Evolutionary conservation across 2,888 invertebrate genomes (phyloP).

Genomic region (Morinoia aosen): DNA sequence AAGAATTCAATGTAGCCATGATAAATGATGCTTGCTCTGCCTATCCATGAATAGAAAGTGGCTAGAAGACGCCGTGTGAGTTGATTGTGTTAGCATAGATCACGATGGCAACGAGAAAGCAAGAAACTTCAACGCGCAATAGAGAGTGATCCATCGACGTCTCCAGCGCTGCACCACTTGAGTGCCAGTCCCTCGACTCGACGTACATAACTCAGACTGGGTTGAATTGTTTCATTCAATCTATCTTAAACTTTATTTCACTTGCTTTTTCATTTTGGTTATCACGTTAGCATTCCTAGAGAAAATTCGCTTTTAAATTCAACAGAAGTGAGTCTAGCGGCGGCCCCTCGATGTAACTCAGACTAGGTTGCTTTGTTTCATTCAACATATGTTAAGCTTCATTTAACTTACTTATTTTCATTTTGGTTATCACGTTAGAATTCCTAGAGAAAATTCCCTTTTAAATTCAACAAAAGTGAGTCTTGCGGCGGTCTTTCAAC

Average conservation of each 20-base stretch:
- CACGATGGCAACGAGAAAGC: background rate
- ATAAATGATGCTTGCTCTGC: slow-evolving; percentile 45
- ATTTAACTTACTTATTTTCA: background rate
- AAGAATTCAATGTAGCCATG: slow-evolving; percentile 44
- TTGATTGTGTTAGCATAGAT: slow-evolving; percentile 39
- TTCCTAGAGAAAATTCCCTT: background rate
- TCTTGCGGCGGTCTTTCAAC: no score
- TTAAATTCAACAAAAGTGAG: background rate
- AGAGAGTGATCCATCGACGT: slow-evolving; percentile 32
- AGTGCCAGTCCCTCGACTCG: background rate
- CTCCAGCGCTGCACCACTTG: background rate
- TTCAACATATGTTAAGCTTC: background rate
- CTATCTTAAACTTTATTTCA: background rate
- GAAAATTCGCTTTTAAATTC: background rate
- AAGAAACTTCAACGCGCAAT: background rate
- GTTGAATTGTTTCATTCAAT: background rate
- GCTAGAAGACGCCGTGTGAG: background rate
- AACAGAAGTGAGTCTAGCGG: background rate
- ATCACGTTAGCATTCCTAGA: background rate
- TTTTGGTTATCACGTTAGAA: background rate
- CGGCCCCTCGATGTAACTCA: no score
- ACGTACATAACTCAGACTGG: background rate
- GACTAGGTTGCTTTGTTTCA: background rate
- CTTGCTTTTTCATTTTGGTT: background rate
- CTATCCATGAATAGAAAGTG: slow-evolving; percentile 41